Evolutionary conservation across 2,888 invertebrate species (phyloP), one percentile per base, ranked within the genome.

Genomic region (Euzophera pinguis): DNA sequence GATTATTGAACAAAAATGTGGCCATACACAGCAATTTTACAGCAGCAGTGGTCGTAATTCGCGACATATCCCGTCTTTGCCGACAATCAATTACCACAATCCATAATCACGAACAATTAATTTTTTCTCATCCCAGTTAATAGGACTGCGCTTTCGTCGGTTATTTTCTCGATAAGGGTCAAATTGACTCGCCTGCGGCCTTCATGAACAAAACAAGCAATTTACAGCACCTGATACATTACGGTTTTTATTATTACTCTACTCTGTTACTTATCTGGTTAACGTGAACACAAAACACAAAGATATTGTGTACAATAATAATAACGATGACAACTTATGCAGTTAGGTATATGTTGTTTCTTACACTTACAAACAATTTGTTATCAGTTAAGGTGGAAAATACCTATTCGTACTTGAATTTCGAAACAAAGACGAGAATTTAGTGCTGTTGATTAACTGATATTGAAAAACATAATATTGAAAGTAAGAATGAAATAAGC

Each of bases 131-230:
- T 64, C 60, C 69, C 74, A 75, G 68, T 73, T 81, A 84, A 83
- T 81, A 80, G 76, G 79, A 73, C 70, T 77, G 68, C 73, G 78
- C 79, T 84, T 84, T 85, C 78, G 79, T 81, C 75, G 73, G 80
- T 81, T 79, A 81, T 85, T 84, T 84, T 85, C 82, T 83, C 78
- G 81, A 84, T 86, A 86, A 84, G 84, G 81, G 81, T 82, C 83
- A 82, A 84, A 83, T 81, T 82, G 81, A 79, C 69, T 71, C 67
- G 84, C 83, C 81, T 64, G 83, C 78, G 82, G 84, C 81, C 75
- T 78, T 78, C 74, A 73, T 75, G 83, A 78, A 80, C 79, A 75
- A 78, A 81, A 82, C 80, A 75, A 82, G 79, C 73, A 83, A 82
- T 81, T 84, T 80, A 78, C 73, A 69, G 71, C 79, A 76, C 76